A percentile compares a stretch with the other conserved stretches of the same genome.
These are phyloP conservation scores for Apostichopus leukothele DNA, from an alignment of 53 echinoderm and acorn worm species.

Conservation along the genomic window DNA sequence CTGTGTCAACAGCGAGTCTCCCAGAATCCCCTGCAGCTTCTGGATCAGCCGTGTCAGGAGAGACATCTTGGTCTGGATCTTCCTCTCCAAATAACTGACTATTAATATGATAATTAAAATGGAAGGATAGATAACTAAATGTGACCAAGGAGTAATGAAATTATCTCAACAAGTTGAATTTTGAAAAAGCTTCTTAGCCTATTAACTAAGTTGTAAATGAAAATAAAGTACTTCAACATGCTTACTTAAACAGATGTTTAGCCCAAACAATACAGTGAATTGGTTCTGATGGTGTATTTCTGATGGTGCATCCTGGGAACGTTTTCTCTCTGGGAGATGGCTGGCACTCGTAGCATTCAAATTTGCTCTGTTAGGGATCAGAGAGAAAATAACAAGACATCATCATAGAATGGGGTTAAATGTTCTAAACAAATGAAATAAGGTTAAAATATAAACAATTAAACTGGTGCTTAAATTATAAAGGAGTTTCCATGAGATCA, in stretches of 20 bases:
- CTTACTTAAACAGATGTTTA: conserved; percentile 97
- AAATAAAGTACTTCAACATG: not conserved
- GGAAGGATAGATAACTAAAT: not conserved
- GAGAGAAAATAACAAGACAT: not conserved
- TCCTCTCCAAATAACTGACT: conserved; percentile 99
- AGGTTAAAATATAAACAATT: too few relatives aligned
- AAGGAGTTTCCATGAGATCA: too few relatives aligned
- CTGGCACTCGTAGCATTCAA: conserved; percentile 92
- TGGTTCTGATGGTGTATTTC: conserved; percentile 97
- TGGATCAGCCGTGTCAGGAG: conserved; percentile 98
- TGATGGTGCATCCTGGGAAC: conserved; percentile 94
- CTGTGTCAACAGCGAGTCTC: conserved; percentile 51
- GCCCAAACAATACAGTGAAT: conserved; percentile 99
- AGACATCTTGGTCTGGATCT: conserved; percentile 98
- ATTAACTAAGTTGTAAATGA: too few relatives aligned
- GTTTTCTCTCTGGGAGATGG: conserved; percentile 82
- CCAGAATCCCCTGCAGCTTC: conserved; percentile 98
- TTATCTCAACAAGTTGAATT: too few relatives aligned
- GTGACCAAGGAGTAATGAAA: not conserved
- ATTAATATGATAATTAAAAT: not conserved
- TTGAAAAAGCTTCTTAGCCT: too few relatives aligned
- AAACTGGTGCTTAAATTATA: too few relatives aligned
- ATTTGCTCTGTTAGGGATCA: conserved; percentile 11
- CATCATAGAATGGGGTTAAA: too few relatives aligned
- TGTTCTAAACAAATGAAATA: too few relatives aligned